phyloP scores from a whole-genome alignment of 2,113 vertebrate species.

The Oryzias melastigma region DNA sequence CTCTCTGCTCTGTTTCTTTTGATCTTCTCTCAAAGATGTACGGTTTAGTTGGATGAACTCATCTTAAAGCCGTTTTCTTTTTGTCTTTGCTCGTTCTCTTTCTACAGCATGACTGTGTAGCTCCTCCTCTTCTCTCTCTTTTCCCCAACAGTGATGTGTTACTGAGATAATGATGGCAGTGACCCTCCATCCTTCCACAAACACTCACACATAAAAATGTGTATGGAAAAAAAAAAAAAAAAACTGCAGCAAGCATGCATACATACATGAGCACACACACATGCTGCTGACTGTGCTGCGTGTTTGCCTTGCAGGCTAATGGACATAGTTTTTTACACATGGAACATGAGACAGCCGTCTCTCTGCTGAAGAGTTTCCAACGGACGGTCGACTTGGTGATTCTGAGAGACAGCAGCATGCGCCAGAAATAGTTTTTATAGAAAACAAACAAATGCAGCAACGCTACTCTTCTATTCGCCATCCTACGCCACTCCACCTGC shows the following conservation, averaged over 20 bases:
- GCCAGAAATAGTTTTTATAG: slow-evolving; percentile 85
- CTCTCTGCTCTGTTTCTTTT: slow-evolving; percentile 24
- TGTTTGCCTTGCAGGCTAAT: slow-evolving; percentile 91
- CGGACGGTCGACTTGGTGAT: slow-evolving; percentile 98
- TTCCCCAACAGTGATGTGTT: slow-evolving; percentile 77
- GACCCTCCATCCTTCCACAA: slow-evolving; percentile 65
- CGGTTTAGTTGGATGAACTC: slow-evolving; percentile 69
- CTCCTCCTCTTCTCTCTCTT: slow-evolving; percentile 71
- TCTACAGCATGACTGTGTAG: slow-evolving; percentile 80
- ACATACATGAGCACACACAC: slow-evolving; percentile 51
- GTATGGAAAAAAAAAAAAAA: slow-evolving; percentile 27
- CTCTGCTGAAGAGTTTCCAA: slow-evolving; percentile 99
- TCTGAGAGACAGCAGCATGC: slow-evolving; percentile 92
- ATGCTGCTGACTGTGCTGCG: slow-evolving; percentile 73
- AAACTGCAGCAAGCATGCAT: slow-evolving; percentile 41
- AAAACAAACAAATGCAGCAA: slow-evolving; percentile 63
- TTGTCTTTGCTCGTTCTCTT: slow-evolving; percentile 71
- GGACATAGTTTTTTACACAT: slow-evolving; percentile 99
- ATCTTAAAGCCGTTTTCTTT: slow-evolving; percentile 76
- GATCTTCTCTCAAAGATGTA: slow-evolving; percentile 75
- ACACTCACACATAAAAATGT: slow-evolving; percentile 45
- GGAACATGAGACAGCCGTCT: slow-evolving; percentile 97
- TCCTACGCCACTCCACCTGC: slow-evolving; percentile 48
- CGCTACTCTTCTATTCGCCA: slow-evolving; percentile 57
- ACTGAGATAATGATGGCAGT: slow-evolving; percentile 79